A percentile compares a stretch with the other conserved stretches of the same genome.
Evolutionary conservation across 2,113 vertebrate species (phyloP).

Genomic region (Hypomesus transpacificus): DNA sequence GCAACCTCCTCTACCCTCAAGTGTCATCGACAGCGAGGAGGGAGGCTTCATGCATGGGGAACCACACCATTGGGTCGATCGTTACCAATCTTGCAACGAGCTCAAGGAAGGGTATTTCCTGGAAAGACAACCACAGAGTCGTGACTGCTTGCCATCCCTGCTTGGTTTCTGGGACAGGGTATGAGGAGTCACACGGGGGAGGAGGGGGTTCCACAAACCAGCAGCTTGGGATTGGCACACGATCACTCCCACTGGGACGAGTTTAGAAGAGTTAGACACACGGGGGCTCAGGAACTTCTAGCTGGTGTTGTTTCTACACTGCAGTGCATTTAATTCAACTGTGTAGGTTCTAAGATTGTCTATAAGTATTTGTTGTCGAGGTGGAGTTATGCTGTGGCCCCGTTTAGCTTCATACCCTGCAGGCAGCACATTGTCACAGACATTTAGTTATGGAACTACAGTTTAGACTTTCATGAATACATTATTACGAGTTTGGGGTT

Average conservation of each 20-base stretch:
- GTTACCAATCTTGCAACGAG: no score
- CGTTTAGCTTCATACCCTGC: neutral
- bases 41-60: constrained; percentile 51
- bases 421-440: constrained; percentile 4
- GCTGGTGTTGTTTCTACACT: neutral
- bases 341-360: neutral
- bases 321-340: neutral
- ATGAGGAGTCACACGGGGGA: constrained; percentile 36
- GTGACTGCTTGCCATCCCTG: constrained; percentile 43
- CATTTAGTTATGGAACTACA: constrained; percentile 2
- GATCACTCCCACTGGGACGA: constrained; percentile 37
- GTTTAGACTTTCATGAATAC: constrained; percentile 1
- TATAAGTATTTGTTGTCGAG: neutral
- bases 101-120: no score
- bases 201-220: constrained; percentile 53
- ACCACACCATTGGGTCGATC: neutral
- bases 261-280: constrained; percentile 10
- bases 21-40: constrained; percentile 15
- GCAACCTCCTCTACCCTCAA: neutral
- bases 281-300: constrained; percentile 14
- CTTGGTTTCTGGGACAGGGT: constrained; percentile 54
- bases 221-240: constrained; percentile 52
- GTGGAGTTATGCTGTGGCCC: constrained; percentile 4
- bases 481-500: neutral
- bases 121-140: no score